These are phyloP conservation scores for Camelus bactrianus DNA, from an alignment of 2,113 vertebrate genomes.

Conservation along the genomic window DNA sequence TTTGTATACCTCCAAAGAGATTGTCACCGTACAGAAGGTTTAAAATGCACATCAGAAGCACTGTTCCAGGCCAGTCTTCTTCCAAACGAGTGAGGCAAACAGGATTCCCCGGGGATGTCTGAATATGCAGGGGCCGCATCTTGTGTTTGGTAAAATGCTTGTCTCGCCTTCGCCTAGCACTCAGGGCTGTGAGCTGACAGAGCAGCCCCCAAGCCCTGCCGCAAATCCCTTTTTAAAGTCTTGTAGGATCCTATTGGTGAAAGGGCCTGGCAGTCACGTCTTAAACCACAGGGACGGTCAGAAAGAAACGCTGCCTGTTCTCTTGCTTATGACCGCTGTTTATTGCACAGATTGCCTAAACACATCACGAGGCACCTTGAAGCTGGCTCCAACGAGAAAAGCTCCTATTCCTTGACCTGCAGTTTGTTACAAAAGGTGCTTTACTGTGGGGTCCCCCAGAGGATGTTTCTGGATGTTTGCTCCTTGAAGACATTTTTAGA, in stretches of 20 bases:
- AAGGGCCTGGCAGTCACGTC: neutral
- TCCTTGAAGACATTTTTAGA: conserved; percentile 45
- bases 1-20: neutral
- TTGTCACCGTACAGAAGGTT: conserved; percentile 35
- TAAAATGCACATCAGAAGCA: conserved; percentile 20
- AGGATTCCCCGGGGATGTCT: conserved; percentile 36
- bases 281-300: conserved; percentile 11
- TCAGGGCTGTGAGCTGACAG: conserved; percentile 40
- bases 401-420: conserved; percentile 42
- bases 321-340: conserved; percentile 10
- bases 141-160: conserved; percentile 62
- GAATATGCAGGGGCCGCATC: conserved; percentile 61
- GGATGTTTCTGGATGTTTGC: conserved; percentile 50
- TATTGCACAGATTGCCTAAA: conserved; percentile 42
- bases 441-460: conserved; percentile 46
- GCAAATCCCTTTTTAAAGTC: neutral
- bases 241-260: neutral
- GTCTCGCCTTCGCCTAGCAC: conserved; percentile 61
- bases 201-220: neutral
- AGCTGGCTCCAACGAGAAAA: conserved; percentile 26
- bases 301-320: conserved; percentile 23
- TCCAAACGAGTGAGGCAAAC: conserved; percentile 43
- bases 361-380: conserved; percentile 35
- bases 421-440: conserved; percentile 59
- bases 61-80: conserved; percentile 14